Base-by-base conservation (phyloP, 2,797 vertebrate species). In the Argyrosomus regius region DNA sequence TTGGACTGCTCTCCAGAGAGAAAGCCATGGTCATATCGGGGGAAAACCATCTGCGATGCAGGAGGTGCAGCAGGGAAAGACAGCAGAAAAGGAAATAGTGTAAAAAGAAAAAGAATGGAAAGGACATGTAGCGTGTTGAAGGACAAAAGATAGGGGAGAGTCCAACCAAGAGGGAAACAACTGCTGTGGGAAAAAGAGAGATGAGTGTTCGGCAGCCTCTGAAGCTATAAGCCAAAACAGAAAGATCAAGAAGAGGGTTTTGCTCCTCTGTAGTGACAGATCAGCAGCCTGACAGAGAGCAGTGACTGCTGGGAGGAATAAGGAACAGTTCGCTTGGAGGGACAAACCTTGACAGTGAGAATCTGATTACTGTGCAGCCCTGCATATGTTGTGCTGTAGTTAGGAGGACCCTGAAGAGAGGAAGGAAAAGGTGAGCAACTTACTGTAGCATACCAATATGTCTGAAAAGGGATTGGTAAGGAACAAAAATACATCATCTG, bases 1-100 rank as follows among this genome's bases (percentile, higher is more conserved):
- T 74, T 87, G 56, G 93, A 95, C 76, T 95, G 96, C 76, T 98
- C 97, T 66, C 95, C 82, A 39, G 96, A 95, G 80, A 97, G 91
- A 95, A 98, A 98, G 95, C 97, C 93, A 0, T 97, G 95, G 88
- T 87, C 95, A 88, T 96, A 95, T 71, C 91, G 92, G 48, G 96
- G 96, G 80, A 97, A 98, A 93, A 96, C 96, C 97, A 97, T 98
- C 98, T 98, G 83, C 80, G 73, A 62, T 58, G 68, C 50, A 61
- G 82, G 56, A 54, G 46, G 56, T 17, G 61, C 18, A 63, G 31
- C 39, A 45, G 56, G 4, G 57, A 54, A 60, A 76, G 76, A 74
- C 13, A 64, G 72, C 50, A 39, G 13, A 24, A 54, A 60, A 75
- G 61, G 22, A 77, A 75, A 57, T 67, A 41, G 52, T 5, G 64